phyloP scores from a whole-genome alignment of 2,113 vertebrate species.

The Coptodon bakossiorum region DNA sequence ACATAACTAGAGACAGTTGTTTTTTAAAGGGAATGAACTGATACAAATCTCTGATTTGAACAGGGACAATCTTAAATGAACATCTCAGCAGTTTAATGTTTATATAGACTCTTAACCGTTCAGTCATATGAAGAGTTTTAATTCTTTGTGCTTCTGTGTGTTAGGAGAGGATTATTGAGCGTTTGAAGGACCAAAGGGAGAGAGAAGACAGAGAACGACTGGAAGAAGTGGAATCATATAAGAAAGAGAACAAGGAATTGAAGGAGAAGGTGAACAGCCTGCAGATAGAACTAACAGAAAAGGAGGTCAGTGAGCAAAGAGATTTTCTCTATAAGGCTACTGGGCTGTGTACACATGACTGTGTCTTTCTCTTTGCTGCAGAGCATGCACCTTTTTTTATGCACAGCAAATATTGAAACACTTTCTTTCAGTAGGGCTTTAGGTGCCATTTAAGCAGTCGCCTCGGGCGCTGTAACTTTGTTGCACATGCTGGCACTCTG shows the following conservation, averaged over 20 bases:
- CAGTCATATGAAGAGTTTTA: neutral
- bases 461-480: neutral
- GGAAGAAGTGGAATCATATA: slow-evolving; percentile 92
- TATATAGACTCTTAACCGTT: neutral
- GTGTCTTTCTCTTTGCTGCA: neutral
- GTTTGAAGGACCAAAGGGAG: slow-evolving; percentile 96
- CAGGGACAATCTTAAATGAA: neutral
- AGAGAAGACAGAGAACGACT: slow-evolving; percentile 93
- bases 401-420: neutral
- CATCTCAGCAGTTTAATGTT: neutral
- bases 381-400: neutral
- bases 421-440: neutral
- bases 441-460: neutral
- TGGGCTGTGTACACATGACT: neutral
- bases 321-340: neutral
- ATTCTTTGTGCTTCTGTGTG: neutral
- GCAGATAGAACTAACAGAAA: slow-evolving; percentile 93
- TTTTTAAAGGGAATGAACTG: neutral
- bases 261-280: slow-evolving; percentile 95
- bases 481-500: neutral
- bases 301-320: slow-evolving; percentile 81
- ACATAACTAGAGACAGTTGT: neutral
- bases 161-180: slow-evolving; percentile 97
- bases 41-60: neutral
- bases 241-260: slow-evolving; percentile 98